Evolutionary conservation across 2,888 invertebrate genomes (phyloP), one percentile per base, ranked within the genome.

Genomic region (Sicus ferrugineus): DNA sequence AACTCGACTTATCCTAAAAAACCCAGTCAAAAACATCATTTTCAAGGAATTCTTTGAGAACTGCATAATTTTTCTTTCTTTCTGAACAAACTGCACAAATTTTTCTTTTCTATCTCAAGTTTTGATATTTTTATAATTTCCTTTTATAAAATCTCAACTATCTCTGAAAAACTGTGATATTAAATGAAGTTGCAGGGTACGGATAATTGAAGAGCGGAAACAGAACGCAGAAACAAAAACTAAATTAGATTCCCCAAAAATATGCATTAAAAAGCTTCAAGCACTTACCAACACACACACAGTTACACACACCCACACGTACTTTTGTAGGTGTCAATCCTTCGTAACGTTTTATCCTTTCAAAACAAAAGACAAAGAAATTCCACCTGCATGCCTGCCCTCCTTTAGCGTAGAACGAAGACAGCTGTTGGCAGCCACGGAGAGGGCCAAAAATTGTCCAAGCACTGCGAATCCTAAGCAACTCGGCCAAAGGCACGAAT

Each of bases 161-260:
- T 81, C 81, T 81, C 80, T 82, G 80, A 82, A 81, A 79, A 81
- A 79, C 82, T 82, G 82, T 82, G 82, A 82, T 82, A 82, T 79
- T 80, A 81, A 81, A 79, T 79, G 81, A 82, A 82, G 81, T 81
- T 82, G 82, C 81, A 82, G 82, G 82, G 82, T 82, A 82, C 81
- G 81, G 80, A 78, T 81, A 77, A 73, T 72, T 73, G 70, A 71
- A 73, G 56, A 66, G 72, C 75, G 50, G 50, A 76, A 70, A 76
- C 70, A 74, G 75, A 71, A 58, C 71, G 54, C 68, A 72, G 75
- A 56, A 73, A 73, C 68, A 71, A 70, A 73, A 73, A 71, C 72
- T 74, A 38, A 68, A 42, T 66, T 31, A 26, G 7, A 54, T 56
- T 54, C 66, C 28, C 66, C 30, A 19, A 46, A 65, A n/a, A 58